Percentiles rank a stretch among this genome's conserved stretches.
phyloP scores from a whole-genome alignment of 2,888 invertebrate species.

The Mongoloraphidia duomilia region DNA sequence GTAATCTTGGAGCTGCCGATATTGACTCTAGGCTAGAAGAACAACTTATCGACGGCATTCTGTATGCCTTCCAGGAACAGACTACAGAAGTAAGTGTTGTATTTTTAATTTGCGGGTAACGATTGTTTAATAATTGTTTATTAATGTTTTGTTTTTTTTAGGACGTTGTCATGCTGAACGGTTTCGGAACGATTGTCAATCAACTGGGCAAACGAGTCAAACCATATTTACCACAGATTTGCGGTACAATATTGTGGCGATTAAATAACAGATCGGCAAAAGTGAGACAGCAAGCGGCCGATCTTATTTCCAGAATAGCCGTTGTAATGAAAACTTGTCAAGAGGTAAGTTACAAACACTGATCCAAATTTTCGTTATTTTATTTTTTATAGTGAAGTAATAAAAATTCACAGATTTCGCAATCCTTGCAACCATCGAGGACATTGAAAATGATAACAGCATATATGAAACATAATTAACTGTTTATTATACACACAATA shows the following conservation, averaged over 20 bases:
- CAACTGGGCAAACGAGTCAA: constrained; percentile 95
- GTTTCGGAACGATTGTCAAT: constrained; percentile 98
- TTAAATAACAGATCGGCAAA: constrained; percentile 99
- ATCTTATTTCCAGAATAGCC: constrained; percentile 94
- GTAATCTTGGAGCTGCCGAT: constrained; percentile 92
- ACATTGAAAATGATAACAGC: too few species aligned
- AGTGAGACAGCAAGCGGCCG: constrained; percentile 97
- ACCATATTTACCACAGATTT: constrained; percentile 97
- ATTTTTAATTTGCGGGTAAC: background rate
- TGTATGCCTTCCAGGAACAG: constrained; percentile 99
- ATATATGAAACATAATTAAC: too few species aligned
- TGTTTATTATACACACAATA: too few species aligned
- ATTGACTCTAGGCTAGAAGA: constrained; percentile 97
- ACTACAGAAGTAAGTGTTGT: constrained; percentile 68
- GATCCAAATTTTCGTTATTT: background rate
- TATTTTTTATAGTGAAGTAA: background rate
- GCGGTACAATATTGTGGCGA: constrained; percentile 98
- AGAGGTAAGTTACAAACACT: constrained; percentile 44
- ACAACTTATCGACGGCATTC: constrained; percentile 96
- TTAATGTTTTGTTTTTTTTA: constrained; percentile 24
- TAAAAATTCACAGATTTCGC: too few species aligned
- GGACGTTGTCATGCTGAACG: constrained; percentile 99
- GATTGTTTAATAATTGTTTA: background rate
- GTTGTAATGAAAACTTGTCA: constrained; percentile 99
- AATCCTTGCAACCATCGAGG: too few species aligned